These are phyloP conservation scores for Microcebus ravelobensis DNA, from an alignment of 2,113 vertebrate genomes.

Conservation along the genomic window DNA sequence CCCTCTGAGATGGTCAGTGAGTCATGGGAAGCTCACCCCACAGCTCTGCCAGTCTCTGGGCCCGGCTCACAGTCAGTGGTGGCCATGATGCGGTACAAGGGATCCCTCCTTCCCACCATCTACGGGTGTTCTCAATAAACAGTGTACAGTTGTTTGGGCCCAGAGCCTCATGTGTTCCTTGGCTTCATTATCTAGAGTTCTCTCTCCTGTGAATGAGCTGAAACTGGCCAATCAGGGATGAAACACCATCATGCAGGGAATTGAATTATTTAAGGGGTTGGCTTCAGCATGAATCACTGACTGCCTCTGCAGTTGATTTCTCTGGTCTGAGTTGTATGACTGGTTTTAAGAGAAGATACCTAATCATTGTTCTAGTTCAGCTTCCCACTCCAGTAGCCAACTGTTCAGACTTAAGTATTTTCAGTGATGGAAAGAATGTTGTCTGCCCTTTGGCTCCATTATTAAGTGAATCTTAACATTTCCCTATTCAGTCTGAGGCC, in stretches of 20 bases:
- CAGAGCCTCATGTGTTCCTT: conserved; percentile 68
- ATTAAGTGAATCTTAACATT: conserved; percentile 4
- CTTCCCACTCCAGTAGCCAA: neutral
- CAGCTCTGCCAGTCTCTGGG: conserved; percentile 81
- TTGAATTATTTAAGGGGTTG: neutral
- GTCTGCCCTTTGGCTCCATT: neutral
- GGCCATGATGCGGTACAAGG: conserved; percentile 85
- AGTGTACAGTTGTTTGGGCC: conserved; percentile 84
- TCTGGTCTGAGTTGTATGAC: neutral
- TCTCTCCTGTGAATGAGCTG: neutral
- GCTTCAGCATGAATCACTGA: neutral
- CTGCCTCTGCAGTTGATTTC: neutral
- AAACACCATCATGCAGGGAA: neutral
- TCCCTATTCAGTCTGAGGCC: neutral
- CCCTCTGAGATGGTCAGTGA: conserved; percentile 68
- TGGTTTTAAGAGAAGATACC: conserved; percentile 4
- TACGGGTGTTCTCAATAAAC: conserved; percentile 89
- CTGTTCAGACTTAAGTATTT: neutral
- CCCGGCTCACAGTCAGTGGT: conserved; percentile 60
- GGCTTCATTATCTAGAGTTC: conserved; percentile 46
- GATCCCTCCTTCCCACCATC: conserved; percentile 78
- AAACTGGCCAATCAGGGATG: neutral
- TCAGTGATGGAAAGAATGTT: neutral
- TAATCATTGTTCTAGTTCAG: neutral
- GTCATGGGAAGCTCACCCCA: conserved; percentile 54